Percentiles rank a stretch among this genome's conserved stretches.
These are phyloP conservation scores for Molossus alvarezi DNA, from an alignment of 2,797 vertebrate genomes.

Conservation along the genomic window DNA sequence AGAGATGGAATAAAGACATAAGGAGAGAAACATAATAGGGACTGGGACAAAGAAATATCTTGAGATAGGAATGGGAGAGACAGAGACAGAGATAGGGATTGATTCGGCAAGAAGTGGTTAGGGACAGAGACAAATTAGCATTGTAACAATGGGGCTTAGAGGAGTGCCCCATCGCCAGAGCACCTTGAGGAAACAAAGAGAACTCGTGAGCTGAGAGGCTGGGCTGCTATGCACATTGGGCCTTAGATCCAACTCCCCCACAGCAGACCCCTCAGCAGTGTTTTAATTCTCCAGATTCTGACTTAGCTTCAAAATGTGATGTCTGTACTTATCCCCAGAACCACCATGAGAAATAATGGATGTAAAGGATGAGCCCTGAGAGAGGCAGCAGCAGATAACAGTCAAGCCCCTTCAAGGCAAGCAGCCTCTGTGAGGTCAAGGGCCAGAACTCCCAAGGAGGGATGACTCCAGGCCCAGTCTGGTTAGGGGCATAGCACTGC, in stretches of 20 bases:
- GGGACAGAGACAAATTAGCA: not conserved
- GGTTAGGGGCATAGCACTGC: not conserved
- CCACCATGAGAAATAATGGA: not conserved
- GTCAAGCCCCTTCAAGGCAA: not conserved
- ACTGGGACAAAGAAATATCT: not conserved
- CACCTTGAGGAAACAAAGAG: not conserved
- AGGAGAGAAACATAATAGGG: not conserved
- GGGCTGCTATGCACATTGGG: not conserved
- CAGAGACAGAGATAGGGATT: conserved; percentile 16
- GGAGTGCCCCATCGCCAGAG: not conserved
- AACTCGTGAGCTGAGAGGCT: not conserved
- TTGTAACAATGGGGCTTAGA: not conserved
- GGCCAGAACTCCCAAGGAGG: not conserved
- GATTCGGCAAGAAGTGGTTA: conserved; percentile 68
- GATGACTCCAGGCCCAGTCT: not conserved
- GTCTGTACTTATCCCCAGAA: conserved; percentile 26
- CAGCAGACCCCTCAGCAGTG: not conserved
- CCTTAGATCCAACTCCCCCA: not conserved
- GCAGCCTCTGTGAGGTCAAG: not conserved
- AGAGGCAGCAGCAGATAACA: not conserved
- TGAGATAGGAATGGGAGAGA: not conserved
- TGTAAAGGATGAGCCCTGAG: not conserved
- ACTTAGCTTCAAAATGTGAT: conserved; percentile 35
- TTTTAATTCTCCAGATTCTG: conserved; percentile 48
- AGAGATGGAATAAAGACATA: not conserved